Evolutionary conservation across 2,888 invertebrate genomes (phyloP).

Genomic region (Pseudococcus viburni): DNA sequence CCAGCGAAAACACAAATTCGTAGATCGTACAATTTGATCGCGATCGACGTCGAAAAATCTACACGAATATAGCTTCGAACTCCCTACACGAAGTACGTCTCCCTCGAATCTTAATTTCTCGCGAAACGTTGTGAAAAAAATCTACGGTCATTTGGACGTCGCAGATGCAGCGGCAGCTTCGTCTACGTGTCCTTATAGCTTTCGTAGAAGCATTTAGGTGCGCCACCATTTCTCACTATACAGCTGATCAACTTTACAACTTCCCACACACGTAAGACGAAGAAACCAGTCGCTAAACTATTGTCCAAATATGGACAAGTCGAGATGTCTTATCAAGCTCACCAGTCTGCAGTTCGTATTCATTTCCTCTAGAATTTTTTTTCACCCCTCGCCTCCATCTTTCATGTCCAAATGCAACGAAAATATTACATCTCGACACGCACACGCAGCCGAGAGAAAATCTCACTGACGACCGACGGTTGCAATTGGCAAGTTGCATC

Average conservation of each 20-base stretch:
- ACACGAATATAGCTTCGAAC: not conserved
- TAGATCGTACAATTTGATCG: not conserved
- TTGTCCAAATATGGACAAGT: constrained; percentile 61
- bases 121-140: not conserved
- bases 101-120: not conserved
- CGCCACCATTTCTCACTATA: constrained; percentile 25
- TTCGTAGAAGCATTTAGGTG: constrained; percentile 35
- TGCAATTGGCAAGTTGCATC: too few relatives aligned
- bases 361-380: constrained; percentile 2
- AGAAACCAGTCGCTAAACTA: constrained; percentile 48
- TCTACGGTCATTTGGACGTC: not conserved
- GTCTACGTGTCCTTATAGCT: not conserved
- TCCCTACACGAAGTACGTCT: not conserved
- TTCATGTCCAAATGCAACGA: not conserved
- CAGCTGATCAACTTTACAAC: constrained; percentile 56
- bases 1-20: not conserved
- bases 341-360: not conserved
- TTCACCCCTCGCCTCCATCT: not conserved
- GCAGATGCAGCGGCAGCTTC: not conserved
- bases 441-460: not conserved
- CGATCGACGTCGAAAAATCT: too few relatives aligned
- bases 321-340: constrained; percentile 40
- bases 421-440: too few relatives aligned
- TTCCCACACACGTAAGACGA: constrained; percentile 53
- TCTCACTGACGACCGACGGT: not conserved